Percentiles rank a stretch among this genome's conserved stretches.
Conservation (phyloP, 2,888 invertebrate genomes). For the Phalera bucephala region DNA sequence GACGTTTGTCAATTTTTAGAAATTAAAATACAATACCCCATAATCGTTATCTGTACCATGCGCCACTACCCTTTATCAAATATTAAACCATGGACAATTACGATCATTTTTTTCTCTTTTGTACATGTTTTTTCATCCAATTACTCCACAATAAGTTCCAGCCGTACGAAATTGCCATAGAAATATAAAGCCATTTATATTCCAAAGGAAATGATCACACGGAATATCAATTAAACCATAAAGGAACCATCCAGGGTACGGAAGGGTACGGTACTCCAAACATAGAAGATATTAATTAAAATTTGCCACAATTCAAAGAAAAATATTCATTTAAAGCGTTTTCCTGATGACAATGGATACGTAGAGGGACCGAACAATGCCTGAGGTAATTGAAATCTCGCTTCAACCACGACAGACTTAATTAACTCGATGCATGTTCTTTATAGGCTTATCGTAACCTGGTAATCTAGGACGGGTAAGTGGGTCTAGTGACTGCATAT, state of each 20-base stretch:
- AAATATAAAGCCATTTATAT: no score
- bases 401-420: slow-evolving; percentile 27
- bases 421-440: slow-evolving; percentile 29
- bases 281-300: slow-evolving; percentile 37
- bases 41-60: no score
- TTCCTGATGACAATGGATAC: slow-evolving; percentile 33
- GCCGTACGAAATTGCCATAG: no score
- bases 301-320: slow-evolving; percentile 31
- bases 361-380: slow-evolving; percentile 34
- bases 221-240: slow-evolving; percentile 36
- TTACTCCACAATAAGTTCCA: no score
- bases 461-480: background rate
- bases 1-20: no score
- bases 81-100: no score
- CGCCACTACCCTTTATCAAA: no score
- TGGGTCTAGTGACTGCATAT: no score
- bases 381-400: slow-evolving; percentile 41
- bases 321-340: slow-evolving; percentile 35
- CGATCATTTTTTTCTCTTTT: no score
- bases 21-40: no score
- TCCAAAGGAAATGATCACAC: no score
- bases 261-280: slow-evolving; percentile 31
- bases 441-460: slow-evolving; percentile 6
- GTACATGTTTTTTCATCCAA: no score
- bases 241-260: slow-evolving; percentile 22